Percentiles rank a stretch among this genome's conserved stretches.
Evolutionary conservation across 2,113 vertebrate species (phyloP).

Genomic region (human (Homo sapiens)): GRCh38 chr18:48845001-48845500

Average conservation of each 20-base stretch:
- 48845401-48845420: background rate
- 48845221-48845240: background rate
- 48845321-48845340: background rate
- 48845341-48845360: background rate
- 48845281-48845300: background rate
- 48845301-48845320: background rate
- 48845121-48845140: background rate
- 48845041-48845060: background rate
- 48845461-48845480: background rate
- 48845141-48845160: background rate
- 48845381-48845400: background rate
- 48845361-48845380: background rate
- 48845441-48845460: background rate
- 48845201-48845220: background rate
- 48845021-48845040: background rate
- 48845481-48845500: background rate
- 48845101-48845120: background rate
- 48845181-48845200: background rate
- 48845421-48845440: background rate
- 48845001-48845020: too few relatives aligned
- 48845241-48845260: background rate
- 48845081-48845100: background rate
- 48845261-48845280: background rate
- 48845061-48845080: background rate
- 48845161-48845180: background rate